Conservation (phyloP, 2,113 vertebrate species). For the Notothenia coriiceps region DNA sequence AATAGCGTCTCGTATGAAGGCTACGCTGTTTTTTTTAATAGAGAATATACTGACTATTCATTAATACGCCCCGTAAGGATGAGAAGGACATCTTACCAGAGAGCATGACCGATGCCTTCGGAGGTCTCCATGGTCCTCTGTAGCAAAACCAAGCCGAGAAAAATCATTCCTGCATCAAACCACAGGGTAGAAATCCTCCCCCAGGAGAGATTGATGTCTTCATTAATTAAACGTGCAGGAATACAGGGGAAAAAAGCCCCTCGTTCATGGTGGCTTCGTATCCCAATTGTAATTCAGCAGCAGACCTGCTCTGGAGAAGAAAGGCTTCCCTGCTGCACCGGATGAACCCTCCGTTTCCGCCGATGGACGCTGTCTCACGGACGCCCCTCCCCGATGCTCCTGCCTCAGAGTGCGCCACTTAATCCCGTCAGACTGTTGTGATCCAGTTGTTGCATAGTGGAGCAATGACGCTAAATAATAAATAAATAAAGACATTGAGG, state of each 20-base stretch:
- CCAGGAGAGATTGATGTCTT: not conserved
- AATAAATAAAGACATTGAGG: not conserved
- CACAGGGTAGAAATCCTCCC: not conserved
- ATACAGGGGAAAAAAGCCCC: not conserved
- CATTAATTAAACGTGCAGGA: conserved; percentile 5
- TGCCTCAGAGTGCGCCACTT: conserved; percentile 37
- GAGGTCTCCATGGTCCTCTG: conserved; percentile 71
- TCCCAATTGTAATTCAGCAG: conserved; percentile 71
- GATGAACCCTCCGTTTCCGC: conserved; percentile 40
- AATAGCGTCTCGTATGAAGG: not conserved
- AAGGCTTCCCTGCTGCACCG: conserved; percentile 46
- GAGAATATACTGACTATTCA: not conserved
- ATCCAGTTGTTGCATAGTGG: conserved; percentile 32
- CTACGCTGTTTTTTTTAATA: not conserved
- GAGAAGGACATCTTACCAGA: conserved; percentile 72
- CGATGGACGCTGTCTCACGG: conserved; percentile 34
- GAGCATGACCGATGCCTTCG: conserved; percentile 74
- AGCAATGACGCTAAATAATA: not conserved
- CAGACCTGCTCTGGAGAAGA: conserved; percentile 31
- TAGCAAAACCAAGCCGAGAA: conserved; percentile 30
- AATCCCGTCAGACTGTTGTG: not conserved
- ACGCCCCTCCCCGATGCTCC: conserved; percentile 67
- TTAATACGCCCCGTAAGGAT: conserved; percentile 41
- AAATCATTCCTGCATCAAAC: conserved; percentile 40
- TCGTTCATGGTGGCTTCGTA: conserved; percentile 39